Conservation (phyloP, 2,113 vertebrate genomes). For the Neodon shergylaensis region DNA sequence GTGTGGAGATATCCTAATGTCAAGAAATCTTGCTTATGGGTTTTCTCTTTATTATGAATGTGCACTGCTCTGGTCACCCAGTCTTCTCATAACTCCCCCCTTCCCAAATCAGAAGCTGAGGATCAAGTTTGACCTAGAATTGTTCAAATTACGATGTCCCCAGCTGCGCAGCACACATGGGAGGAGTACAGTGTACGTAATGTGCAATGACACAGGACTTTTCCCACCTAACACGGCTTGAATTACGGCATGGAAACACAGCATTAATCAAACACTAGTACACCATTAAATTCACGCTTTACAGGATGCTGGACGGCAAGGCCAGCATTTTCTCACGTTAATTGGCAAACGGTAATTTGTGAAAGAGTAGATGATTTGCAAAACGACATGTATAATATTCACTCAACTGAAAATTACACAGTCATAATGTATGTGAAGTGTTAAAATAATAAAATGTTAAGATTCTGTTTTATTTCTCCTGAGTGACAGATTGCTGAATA, state of each 20-base stretch:
- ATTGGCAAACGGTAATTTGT: slow-evolving; percentile 2
- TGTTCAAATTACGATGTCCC: background rate
- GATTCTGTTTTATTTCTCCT: background rate
- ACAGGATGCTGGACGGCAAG: background rate
- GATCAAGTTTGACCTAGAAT: background rate
- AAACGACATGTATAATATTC: background rate
- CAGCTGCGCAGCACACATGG: background rate
- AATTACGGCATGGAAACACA: background rate
- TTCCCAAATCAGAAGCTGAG: background rate
- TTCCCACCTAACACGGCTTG: background rate
- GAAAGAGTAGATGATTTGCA: slow-evolving; percentile 35
- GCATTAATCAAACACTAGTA: background rate
- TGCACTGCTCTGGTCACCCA: background rate
- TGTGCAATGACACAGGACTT: background rate
- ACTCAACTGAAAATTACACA: background rate
- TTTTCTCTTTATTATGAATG: background rate
- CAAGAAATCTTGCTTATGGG: background rate
- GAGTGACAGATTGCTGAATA: background rate
- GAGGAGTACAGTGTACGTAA: background rate
- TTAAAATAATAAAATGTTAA: background rate
- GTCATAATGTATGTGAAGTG: slow-evolving; percentile 28
- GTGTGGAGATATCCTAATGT: background rate
- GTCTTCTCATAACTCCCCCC: background rate
- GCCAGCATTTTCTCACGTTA: slow-evolving; percentile 31
- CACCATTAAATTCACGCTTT: background rate